phyloP scores from a whole-genome alignment of 2,797 vertebrate genomes.

The Scyliorhinus canicula region DNA sequence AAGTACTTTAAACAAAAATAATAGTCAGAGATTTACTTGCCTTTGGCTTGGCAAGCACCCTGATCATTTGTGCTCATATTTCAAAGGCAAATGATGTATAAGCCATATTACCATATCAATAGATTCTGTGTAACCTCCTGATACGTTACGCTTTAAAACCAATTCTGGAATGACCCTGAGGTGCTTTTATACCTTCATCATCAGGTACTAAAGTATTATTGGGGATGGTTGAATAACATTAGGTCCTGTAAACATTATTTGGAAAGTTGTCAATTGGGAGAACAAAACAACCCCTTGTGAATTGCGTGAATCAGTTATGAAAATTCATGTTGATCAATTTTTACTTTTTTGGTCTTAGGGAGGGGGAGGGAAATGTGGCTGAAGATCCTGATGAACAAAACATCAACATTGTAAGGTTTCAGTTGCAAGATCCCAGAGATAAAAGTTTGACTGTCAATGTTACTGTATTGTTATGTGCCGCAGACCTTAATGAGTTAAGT shows the following conservation, averaged over 20 bases:
- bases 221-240: not conserved
- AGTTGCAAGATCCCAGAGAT: not conserved
- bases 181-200: not conserved
- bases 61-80: not conserved
- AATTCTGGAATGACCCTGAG: not conserved
- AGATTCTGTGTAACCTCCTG: not conserved
- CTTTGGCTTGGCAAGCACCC: not conserved
- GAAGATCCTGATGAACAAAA: not conserved
- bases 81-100: not conserved
- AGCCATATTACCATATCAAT: not conserved
- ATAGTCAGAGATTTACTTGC: not conserved
- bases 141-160: not conserved
- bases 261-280: not conserved
- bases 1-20: not conserved
- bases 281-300: not conserved
- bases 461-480: not conserved
- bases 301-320: not conserved
- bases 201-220: not conserved
- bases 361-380: not conserved
- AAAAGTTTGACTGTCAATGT: not conserved
- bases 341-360: not conserved
- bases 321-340: not conserved
- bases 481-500: not conserved
- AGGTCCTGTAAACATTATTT: not conserved
- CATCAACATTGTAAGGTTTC: not conserved